Percentiles rank a stretch among this genome's conserved stretches.
Evolutionary conservation across 1,140 invertebrate genomes (phyloP).

Genomic region (Venturia canescens): DNA sequence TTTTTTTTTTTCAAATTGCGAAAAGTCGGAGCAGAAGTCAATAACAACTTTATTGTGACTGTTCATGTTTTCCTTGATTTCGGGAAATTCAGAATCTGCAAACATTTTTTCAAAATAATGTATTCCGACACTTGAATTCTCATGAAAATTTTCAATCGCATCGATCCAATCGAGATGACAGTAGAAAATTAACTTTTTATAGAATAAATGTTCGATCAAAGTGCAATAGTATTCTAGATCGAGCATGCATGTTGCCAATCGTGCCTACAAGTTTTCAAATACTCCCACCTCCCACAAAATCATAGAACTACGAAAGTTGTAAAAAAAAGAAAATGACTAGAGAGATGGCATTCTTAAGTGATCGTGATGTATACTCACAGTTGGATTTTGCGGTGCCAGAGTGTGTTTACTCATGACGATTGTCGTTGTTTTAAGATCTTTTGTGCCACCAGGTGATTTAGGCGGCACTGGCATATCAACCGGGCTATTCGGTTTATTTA

Average conservation of each 20-base stretch:
- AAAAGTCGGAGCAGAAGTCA: too few relatives aligned
- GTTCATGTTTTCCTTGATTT: too few relatives aligned
- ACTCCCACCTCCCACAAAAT: neutral
- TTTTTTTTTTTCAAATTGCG: too few relatives aligned
- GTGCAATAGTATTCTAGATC: neutral
- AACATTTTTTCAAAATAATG: too few relatives aligned
- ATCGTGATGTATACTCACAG: constrained; percentile 75
- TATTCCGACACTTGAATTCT: too few relatives aligned
- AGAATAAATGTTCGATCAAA: neutral
- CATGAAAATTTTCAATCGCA: neutral
- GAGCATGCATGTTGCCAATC: constrained; percentile 24
- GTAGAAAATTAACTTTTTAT: neutral
- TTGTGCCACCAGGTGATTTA: constrained; percentile 86
- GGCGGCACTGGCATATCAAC: constrained; percentile 82
- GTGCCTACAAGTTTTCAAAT: constrained; percentile 7
- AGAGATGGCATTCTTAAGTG: neutral
- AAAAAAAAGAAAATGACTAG: neutral
- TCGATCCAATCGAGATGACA: neutral
- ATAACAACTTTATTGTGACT: too few relatives aligned
- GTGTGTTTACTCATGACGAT: constrained; percentile 96
- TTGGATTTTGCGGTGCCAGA: constrained; percentile 80
- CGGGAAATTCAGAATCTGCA: too few relatives aligned
- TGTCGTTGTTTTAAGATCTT: constrained; percentile 92
- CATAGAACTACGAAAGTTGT: neutral
- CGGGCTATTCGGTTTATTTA: constrained; percentile 77